Evolutionary conservation across 2,888 invertebrate species (phyloP).

Genomic region (Thymelicus sylvestris): DNA sequence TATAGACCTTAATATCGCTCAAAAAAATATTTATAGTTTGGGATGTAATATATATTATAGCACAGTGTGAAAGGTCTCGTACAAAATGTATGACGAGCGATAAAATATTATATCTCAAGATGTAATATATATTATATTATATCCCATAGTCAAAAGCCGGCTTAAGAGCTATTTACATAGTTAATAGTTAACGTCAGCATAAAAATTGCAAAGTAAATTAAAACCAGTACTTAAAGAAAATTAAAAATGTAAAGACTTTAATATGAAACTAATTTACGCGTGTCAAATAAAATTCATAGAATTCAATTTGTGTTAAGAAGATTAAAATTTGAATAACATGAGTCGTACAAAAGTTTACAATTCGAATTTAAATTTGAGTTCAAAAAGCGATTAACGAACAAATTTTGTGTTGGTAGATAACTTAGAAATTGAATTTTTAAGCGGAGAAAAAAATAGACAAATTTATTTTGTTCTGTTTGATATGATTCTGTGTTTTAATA

Average conservation of each 20-base stretch:
- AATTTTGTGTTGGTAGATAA: slow-evolving; percentile 17
- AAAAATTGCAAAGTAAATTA: slow-evolving; percentile 1
- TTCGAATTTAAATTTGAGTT: slow-evolving; percentile 28
- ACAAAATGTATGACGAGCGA: too few relatives aligned
- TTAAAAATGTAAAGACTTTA: slow-evolving; percentile 4
- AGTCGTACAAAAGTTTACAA: slow-evolving; percentile 33
- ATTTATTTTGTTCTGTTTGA: too few relatives aligned
- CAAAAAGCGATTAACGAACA: slow-evolving; percentile 33
- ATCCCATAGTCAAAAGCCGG: too few relatives aligned
- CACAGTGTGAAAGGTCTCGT: too few relatives aligned
- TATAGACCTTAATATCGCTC: too few relatives aligned
- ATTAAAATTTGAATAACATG: slow-evolving; percentile 35
- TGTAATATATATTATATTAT: too few relatives aligned
- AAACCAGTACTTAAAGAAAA: background rate
- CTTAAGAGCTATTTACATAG: background rate
- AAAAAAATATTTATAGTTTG: too few relatives aligned
- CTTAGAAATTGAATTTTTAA: slow-evolving; percentile 19
- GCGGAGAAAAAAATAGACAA: too few relatives aligned
- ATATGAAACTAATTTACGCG: slow-evolving; percentile 21
- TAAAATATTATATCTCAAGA: too few relatives aligned
- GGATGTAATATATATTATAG: too few relatives aligned
- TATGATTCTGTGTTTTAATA: too few relatives aligned
- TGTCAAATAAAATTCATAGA: slow-evolving; percentile 29
- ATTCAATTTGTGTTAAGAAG: slow-evolving; percentile 29
- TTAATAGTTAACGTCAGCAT: background rate